phyloP scores from a whole-genome alignment of 2,113 vertebrate species.

The Amblyopsis rosae region DNA sequence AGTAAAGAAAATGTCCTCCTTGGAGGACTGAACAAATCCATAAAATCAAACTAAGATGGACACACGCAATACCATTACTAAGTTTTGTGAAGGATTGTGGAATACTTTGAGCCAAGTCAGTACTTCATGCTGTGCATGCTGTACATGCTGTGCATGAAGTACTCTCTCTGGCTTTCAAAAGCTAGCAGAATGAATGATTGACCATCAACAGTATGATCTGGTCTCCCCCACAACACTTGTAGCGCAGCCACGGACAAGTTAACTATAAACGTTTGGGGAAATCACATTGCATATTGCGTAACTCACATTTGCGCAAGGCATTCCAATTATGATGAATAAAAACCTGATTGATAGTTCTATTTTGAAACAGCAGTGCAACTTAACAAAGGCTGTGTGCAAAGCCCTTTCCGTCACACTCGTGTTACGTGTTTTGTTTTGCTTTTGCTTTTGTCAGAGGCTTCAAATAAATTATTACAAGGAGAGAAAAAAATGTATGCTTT shows the following conservation, averaged over 20 bases:
- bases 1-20: background rate
- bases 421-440: background rate
- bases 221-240: slow-evolving; percentile 38
- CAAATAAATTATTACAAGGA: background rate
- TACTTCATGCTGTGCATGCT: slow-evolving; percentile 7
- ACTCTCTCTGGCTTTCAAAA: slow-evolving; percentile 7
- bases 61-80: background rate
- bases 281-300: background rate
- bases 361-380: slow-evolving; percentile 22
- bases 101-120: slow-evolving; percentile 16
- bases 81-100: slow-evolving; percentile 22
- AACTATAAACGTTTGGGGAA: slow-evolving; percentile 12
- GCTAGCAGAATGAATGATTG: slow-evolving; percentile 35
- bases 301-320: slow-evolving; percentile 17
- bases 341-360: slow-evolving; percentile 41
- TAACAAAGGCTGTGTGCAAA: background rate
- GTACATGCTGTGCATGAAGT: slow-evolving; percentile 9
- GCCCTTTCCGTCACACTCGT: background rate
- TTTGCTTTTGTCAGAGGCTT: background rate
- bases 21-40: too few relatives aligned
- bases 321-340: slow-evolving; percentile 23
- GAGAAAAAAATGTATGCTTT: background rate
- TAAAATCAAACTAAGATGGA: too few relatives aligned
- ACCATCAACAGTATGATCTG: slow-evolving; percentile 22
- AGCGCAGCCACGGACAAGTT: slow-evolving; percentile 32